These are phyloP conservation scores for Helleia helle DNA, from an alignment of 2,888 invertebrate genomes.

Conservation along the genomic window DNA sequence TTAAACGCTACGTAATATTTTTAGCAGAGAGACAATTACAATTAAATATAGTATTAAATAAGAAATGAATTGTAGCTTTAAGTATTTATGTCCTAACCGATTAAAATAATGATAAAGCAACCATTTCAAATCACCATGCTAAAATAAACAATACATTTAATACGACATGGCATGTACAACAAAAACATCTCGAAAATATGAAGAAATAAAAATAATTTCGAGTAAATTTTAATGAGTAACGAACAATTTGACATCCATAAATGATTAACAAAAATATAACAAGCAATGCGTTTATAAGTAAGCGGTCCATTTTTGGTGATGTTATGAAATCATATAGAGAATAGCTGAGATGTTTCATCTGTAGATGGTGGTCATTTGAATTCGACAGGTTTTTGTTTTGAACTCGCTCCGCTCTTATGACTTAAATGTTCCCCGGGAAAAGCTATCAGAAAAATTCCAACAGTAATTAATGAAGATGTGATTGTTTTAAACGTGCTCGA, in stretches of 20 bases:
- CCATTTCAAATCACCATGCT: no score
- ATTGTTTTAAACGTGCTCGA: constrained; percentile 49
- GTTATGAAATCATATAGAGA: constrained; percentile 28
- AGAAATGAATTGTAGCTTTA: no score
- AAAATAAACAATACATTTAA: no score
- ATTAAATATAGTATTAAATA: no score
- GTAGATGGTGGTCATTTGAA: constrained; percentile 25
- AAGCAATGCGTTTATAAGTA: constrained; percentile 1
- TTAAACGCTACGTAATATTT: no score
- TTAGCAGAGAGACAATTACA: no score
- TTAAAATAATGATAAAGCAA: no score
- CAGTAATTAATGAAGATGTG: constrained; percentile 69
- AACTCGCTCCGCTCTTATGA: constrained; percentile 19
- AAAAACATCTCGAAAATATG: constrained; percentile 2
- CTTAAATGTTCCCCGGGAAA: constrained; percentile 23
- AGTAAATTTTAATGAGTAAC: constrained; percentile 1
- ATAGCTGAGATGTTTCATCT: constrained; percentile 21
- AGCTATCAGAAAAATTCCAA: constrained; percentile 43
- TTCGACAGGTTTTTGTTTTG: constrained; percentile 25
- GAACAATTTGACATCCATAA: neutral
- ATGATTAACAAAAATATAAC: neutral
- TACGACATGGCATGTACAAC: no score
- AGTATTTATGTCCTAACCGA: no score
- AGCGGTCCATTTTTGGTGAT: constrained; percentile 15
- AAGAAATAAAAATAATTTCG: constrained; percentile 8